phyloP scores from a whole-genome alignment of 1,140 invertebrate genomes.

The Akabosia matsudoensis region DNA sequence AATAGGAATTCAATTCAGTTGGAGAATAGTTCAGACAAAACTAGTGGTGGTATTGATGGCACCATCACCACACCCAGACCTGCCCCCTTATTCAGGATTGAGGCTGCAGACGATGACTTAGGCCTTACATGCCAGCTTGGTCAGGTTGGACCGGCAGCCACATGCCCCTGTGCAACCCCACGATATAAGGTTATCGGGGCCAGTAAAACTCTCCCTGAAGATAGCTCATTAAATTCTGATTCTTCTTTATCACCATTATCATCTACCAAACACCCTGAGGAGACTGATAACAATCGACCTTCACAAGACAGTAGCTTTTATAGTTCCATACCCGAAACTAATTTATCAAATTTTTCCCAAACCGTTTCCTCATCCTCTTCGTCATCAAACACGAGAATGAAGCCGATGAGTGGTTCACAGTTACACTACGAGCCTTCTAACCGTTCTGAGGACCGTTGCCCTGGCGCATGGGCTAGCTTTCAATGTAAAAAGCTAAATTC shows the following conservation, averaged over 20 bases:
- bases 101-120: constrained; percentile 48
- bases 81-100: constrained; percentile 46
- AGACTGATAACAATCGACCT: constrained; percentile 24
- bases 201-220: constrained; percentile 20
- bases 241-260: too few relatives aligned
- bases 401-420: neutral
- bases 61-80: neutral
- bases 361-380: neutral
- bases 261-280: constrained; percentile 17
- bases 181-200: constrained; percentile 43
- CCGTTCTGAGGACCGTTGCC: neutral
- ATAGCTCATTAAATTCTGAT: constrained; percentile 4
- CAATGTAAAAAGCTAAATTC: constrained; percentile 8
- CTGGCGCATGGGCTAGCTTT: neutral
- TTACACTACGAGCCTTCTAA: neutral
- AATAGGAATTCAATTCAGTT: neutral
- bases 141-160: constrained; percentile 46
- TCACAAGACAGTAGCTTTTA: constrained; percentile 21
- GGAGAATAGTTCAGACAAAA: neutral
- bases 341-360: constrained; percentile 8
- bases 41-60: neutral
- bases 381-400: neutral
- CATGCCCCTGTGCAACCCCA: constrained; percentile 48
- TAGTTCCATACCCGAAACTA: constrained; percentile 8
- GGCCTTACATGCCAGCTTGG: constrained; percentile 49